phyloP scores from a whole-genome alignment of 2,888 invertebrate species.

The Ochropacha duplaris region DNA sequence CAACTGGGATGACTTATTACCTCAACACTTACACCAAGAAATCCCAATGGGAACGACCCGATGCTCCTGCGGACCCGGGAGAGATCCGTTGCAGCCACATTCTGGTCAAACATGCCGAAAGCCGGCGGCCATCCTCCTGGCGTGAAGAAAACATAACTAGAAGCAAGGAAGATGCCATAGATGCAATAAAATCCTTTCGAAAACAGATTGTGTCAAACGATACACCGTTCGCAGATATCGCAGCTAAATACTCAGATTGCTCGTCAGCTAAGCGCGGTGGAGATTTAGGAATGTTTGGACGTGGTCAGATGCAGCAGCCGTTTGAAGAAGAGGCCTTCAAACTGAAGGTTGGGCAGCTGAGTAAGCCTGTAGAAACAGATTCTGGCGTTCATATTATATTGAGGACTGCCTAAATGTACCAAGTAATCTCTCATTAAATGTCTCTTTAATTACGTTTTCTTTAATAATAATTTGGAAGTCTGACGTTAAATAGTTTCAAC shows the following conservation, averaged over 20 bases:
- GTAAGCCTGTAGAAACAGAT: conserved; percentile 95
- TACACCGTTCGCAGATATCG: conserved; percentile 92
- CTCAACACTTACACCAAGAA: conserved; percentile 97
- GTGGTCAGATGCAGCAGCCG: conserved; percentile 97
- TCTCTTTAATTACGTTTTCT: too few species aligned
- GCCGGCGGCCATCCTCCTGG: conserved; percentile 98
- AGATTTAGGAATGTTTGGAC: conserved; percentile 95
- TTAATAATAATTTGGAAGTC: too few species aligned
- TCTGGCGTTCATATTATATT: conserved; percentile 98
- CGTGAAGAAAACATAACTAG: conserved; percentile 95
- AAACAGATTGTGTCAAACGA: conserved; percentile 92
- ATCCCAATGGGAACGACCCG: conserved; percentile 98
- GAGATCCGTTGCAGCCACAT: conserved; percentile 96
- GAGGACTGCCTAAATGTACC: conserved; percentile 92
- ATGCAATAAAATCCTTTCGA: conserved; percentile 91
- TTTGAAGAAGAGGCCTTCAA: conserved; percentile 98
- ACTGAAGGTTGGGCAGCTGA: conserved; percentile 95
- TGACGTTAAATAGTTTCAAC: too few species aligned
- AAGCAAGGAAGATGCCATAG: conserved; percentile 95
- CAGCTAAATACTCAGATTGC: conserved; percentile 97
- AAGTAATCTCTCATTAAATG: too few species aligned
- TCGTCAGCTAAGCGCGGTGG: conserved; percentile 98
- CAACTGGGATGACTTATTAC: conserved; percentile 96
- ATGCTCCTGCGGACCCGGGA: conserved; percentile 89
- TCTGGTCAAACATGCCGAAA: conserved; percentile 95